Evolutionary conservation across 2,113 vertebrate genomes (phyloP), one percentile per base, ranked within the genome.

Genomic region (Pomatostomus ruficeps): DNA sequence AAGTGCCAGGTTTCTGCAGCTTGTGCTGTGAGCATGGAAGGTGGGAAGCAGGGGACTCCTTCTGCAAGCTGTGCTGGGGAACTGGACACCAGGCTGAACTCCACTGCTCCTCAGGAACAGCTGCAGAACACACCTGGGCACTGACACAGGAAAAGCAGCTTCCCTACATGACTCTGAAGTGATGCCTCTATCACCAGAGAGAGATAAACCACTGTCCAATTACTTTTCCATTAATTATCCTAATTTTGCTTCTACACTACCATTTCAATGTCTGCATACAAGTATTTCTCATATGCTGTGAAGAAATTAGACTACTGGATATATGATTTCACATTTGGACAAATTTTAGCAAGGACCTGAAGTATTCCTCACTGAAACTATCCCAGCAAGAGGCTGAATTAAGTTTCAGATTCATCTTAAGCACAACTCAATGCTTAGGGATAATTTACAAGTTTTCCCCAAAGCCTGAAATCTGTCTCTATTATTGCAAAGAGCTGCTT

Each of bases 381-480:
- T 74, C 91, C 72, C 88, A 58, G 20, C 28, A n/a, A 93, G 46
- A 17, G 12, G n/a, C 71, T 90, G 68, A 51, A 67, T 86, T 90
- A 88, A 83, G 61, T 88, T 92, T 71, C 88, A 80, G 45, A 33
- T n/a, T 68, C 48, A 52, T n/a, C 76, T 71, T 68, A 74, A 88
- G 59, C n/a, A 85, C 67, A 85, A 59, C 16, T 77, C 6, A 4
- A 43, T 63, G 46, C 51, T 88, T 19, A 46, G 58, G 35, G 83
- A 80, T 78, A 95, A 93, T 84, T 93, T 52, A 86, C 55, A 80
- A 29, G 42, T 83, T 84, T 90, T 85, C 36, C 63, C 90, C 61
- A 95, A 85, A 95, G 94, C 65, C 57, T 93, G 76, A 81, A 92
- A 92, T 94, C 90, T 63, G 12, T 91, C 67, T 55, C 78, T 93